Evolutionary conservation across 2,888 invertebrate genomes (phyloP).

Genomic region (Drosophila suboccidentalis): DNA sequence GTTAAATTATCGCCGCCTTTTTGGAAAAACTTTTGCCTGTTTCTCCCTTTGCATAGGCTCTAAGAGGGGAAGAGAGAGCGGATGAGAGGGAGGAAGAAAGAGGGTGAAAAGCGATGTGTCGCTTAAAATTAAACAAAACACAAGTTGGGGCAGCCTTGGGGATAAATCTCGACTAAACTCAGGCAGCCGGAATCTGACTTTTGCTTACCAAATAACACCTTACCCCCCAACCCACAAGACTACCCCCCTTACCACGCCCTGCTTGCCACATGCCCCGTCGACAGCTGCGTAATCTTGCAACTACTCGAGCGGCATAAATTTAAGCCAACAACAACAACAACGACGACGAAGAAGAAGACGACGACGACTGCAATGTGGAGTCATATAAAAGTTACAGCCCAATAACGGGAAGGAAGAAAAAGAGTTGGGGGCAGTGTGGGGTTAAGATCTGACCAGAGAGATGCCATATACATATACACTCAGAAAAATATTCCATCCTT

Average conservation of each 20-base stretch:
- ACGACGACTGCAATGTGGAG: conserved; percentile 60
- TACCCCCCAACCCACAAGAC: neutral
- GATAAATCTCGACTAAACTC: conserved; percentile 66
- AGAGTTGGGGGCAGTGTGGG: conserved; percentile 11
- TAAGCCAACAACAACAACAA: conserved; percentile 24
- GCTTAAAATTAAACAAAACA: conserved; percentile 75
- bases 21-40: conserved; percentile 62
- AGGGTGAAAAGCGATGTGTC: conserved; percentile 65
- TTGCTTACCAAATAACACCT: conserved; percentile 13
- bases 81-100: neutral
- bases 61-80: neutral
- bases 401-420: conserved; percentile 30
- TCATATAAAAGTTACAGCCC: conserved; percentile 74
- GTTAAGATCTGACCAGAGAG: conserved; percentile 49
- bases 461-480: conserved; percentile 34
- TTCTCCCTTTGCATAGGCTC: conserved; percentile 45
- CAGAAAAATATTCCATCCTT: conserved; percentile 3
- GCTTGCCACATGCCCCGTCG: conserved; percentile 6
- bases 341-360: conserved; percentile 8
- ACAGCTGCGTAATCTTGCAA: conserved; percentile 65
- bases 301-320: conserved; percentile 77
- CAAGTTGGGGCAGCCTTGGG: conserved; percentile 48
- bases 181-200: conserved; percentile 62
- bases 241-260: neutral
- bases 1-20: conserved; percentile 59